Evolutionary conservation across 2,113 vertebrate species (phyloP), one percentile per base, ranked within the genome.

Genomic region (Campylorhamphus procurvoides): DNA sequence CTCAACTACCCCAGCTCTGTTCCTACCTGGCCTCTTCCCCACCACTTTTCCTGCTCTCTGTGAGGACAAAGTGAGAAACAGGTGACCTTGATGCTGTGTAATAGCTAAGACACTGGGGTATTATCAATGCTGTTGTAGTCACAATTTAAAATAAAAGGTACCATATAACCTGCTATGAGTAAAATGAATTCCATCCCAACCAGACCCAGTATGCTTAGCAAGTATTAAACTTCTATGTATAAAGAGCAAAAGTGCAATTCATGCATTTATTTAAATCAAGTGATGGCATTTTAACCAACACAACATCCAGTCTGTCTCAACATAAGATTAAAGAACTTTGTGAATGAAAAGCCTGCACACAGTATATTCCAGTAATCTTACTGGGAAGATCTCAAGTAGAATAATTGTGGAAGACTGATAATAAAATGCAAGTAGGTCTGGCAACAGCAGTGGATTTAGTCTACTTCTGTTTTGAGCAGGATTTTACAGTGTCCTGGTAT

Each of bases 1-100:
- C 17, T 59, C 39, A 71, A 18, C 4, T 66, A 2, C 37, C n/a
- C 11, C 25, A 55, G 8, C 14, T 62, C 40, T 56, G 63, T 62
- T 40, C 31, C 6, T 20, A 64, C 4, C 5, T 25, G 67, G 1
- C 5, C 31, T 77, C 55, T 71, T 80, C 24, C 19, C 11, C 29
- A 55, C 3, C 3, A 0, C 23, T 19, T 19, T 73, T 20, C 17
- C 20, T 63, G 5, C 33, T 74, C 0, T 6, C 39, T 47, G 2
- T 25, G 28, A 59, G 28, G 37, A 15, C 62, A 67, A n/a, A 62
- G 14, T 24, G 64, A 83, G 58, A 67, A 90, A 60, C 3, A 42
- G 18, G 12, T 37, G 47, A 3, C 16, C 19, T 59, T 47, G n/a
- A 39, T 40, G 15, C 24, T 60, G 4, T 56, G 14, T 6, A 55